Percentiles rank a stretch among this genome's conserved stretches.
These are phyloP conservation scores for Mactromeris polynyma DNA, from an alignment of 2,888 invertebrate species.

Conservation along the genomic window DNA sequence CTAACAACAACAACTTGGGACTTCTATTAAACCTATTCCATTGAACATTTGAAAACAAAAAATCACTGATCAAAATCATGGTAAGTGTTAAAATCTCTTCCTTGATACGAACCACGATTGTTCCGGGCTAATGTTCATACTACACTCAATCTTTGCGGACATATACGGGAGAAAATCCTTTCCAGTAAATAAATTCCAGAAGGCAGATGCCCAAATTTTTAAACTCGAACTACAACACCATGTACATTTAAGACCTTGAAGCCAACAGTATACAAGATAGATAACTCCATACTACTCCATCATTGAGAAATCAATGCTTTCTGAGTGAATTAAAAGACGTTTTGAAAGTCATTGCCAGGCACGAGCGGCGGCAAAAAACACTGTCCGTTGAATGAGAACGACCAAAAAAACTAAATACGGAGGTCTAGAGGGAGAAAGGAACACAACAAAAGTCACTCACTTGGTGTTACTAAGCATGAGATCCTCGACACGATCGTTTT, in stretches of 20 bases:
- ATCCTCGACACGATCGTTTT: neutral
- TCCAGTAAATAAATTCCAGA: neutral
- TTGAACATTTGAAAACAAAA: neutral
- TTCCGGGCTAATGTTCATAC: neutral
- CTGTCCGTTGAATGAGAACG: neutral
- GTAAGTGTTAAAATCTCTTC: neutral
- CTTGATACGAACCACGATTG: neutral
- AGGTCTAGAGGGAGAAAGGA: neutral
- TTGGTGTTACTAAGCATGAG: neutral
- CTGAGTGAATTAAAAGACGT: constrained; percentile 5
- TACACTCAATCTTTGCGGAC: neutral
- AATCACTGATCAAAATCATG: neutral
- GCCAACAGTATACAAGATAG: neutral
- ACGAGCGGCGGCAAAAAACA: neutral
- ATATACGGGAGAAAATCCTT: neutral
- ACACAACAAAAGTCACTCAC: neutral
- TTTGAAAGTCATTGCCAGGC: neutral
- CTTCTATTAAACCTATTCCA: neutral
- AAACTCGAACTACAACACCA: neutral
- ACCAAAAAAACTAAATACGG: neutral
- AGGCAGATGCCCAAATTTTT: neutral
- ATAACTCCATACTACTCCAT: neutral
- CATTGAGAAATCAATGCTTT: neutral
- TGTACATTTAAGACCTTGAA: neutral
- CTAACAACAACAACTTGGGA: neutral